Conservation (phyloP, 1,140 invertebrate species). For the Oscheius sp. region DNA sequence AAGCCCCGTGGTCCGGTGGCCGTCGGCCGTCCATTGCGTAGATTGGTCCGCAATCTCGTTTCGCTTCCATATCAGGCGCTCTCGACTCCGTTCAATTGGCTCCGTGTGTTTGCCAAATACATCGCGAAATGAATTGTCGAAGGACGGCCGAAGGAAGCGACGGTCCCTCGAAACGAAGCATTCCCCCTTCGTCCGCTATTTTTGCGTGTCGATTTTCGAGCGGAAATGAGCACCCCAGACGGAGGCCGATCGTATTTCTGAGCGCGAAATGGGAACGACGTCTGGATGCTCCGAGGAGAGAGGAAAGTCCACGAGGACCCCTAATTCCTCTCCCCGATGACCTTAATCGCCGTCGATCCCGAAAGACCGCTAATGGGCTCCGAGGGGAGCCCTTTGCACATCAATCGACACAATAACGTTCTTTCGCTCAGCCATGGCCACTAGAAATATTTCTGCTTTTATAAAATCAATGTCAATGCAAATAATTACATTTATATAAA, state of each 20-base stretch:
- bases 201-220: background rate
- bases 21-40: conserved; percentile 1
- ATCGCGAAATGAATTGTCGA: conserved; percentile 4
- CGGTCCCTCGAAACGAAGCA: no score
- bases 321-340: background rate
- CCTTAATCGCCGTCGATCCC: background rate
- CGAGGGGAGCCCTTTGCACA: no score
- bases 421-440: no score
- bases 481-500: no score
- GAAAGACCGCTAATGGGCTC: conserved; percentile 1
- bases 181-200: no score
- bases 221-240: background rate
- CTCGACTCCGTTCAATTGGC: background rate
- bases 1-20: no score
- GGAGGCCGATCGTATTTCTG: background rate
- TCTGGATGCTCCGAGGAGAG: no score
- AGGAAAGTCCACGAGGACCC: background rate
- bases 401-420: background rate
- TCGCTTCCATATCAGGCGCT: background rate
- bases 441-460: no score
- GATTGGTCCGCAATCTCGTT: conserved; percentile 13
- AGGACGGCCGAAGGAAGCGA: no score
- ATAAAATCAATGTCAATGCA: no score
- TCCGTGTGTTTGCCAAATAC: no score
- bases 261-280: no score